phyloP scores from a whole-genome alignment of 1,140 invertebrate species.

The Aradophagus sp. region DNA sequence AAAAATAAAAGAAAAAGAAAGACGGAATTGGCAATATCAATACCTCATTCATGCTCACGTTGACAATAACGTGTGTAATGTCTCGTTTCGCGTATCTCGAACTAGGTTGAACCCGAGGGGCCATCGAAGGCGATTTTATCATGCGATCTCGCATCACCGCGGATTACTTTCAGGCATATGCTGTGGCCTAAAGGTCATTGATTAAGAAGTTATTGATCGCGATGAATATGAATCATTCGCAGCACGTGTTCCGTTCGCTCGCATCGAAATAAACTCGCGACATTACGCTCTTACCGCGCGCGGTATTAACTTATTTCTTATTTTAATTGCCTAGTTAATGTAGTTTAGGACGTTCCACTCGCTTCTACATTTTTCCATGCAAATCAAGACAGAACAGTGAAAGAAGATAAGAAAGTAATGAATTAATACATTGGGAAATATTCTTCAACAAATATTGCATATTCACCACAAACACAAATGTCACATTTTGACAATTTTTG shows the following conservation, averaged over 20 bases:
- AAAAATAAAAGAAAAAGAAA: too few relatives aligned
- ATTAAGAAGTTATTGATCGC: constrained; percentile 59
- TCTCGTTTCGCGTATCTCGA: too few relatives aligned
- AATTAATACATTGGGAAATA: too few relatives aligned
- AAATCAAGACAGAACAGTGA: too few relatives aligned
- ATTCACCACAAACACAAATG: too few relatives aligned
- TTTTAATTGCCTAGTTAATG: constrained; percentile 32
- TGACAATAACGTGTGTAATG: too few relatives aligned
- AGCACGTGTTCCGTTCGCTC: constrained; percentile 48
- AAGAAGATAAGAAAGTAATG: too few relatives aligned
- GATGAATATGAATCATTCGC: constrained; percentile 57
- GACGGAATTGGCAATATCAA: too few relatives aligned
- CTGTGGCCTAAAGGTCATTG: constrained; percentile 52
- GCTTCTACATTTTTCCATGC: constrained; percentile 4
- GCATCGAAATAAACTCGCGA: constrained; percentile 50
- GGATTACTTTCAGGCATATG: constrained; percentile 45
- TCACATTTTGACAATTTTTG: too few relatives aligned
- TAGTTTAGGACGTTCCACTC: constrained; percentile 16
- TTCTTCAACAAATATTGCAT: too few relatives aligned
- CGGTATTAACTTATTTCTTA: constrained; percentile 33
- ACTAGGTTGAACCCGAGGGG: too few relatives aligned
- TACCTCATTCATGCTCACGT: too few relatives aligned
- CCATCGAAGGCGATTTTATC: neutral
- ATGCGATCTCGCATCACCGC: constrained; percentile 27
- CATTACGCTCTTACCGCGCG: constrained; percentile 27